Conservation (phyloP, 2,797 vertebrate genomes). For the Pampus argenteus region DNA sequence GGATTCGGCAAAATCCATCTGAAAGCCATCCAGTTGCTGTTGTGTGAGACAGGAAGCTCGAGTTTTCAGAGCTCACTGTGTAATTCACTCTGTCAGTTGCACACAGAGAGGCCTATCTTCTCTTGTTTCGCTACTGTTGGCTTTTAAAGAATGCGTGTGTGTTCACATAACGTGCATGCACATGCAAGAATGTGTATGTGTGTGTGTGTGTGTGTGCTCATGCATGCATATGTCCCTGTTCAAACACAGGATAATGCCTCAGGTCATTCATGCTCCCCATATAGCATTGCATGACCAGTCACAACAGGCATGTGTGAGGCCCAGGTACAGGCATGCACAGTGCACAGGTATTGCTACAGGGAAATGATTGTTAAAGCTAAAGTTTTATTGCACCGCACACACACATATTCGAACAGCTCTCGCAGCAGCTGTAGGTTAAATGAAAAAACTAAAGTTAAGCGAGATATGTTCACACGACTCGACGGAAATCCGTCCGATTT, state of each 20-base stretch:
- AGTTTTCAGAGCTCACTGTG: conserved; percentile 77
- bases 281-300: conserved; percentile 74
- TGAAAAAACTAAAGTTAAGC: conserved; percentile 49
- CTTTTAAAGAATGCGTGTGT: conserved; percentile 67
- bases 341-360: conserved; percentile 64
- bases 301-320: conserved; percentile 72
- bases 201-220: conserved; percentile 27
- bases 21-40: conserved; percentile 71
- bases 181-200: conserved; percentile 21
- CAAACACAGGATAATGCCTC: conserved; percentile 67
- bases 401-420: conserved; percentile 46
- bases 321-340: conserved; percentile 70
- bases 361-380: conserved; percentile 57
- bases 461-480: conserved; percentile 60
- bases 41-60: conserved; percentile 69
- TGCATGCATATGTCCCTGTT: conserved; percentile 46
- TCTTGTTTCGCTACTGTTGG: conserved; percentile 78
- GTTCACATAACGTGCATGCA: conserved; percentile 24
- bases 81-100: conserved; percentile 80
- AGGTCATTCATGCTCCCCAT: conserved; percentile 68
- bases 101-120: conserved; percentile 73
- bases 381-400: conserved; percentile 72
- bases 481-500: conserved; percentile 56
- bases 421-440: conserved; percentile 54
- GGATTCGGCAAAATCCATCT: conserved; percentile 74